A percentile compares a stretch with the other conserved stretches of the same genome.
phyloP scores from a whole-genome alignment of 2,888 invertebrate genomes.

The Plusia festucae region DNA sequence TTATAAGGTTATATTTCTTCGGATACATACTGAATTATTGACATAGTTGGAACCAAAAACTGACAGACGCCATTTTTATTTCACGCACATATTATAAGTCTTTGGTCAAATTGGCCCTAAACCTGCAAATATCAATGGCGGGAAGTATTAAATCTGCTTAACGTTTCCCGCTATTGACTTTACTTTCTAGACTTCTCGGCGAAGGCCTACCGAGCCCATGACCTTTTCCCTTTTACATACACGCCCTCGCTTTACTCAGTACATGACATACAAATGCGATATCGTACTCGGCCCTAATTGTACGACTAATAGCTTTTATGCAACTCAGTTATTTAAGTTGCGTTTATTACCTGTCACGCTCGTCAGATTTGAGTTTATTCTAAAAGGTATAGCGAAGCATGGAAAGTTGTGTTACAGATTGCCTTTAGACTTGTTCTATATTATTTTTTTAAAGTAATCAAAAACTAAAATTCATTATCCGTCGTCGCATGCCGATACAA shows the following conservation, averaged over 20 bases:
- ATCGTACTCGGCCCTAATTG: not conserved
- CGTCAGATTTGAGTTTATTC: not conserved
- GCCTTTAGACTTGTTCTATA: no score
- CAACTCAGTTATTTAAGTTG: not conserved
- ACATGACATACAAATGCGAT: conserved; percentile 5
- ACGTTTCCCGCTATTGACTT: conserved; percentile 8
- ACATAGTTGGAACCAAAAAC: no score
- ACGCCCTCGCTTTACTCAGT: not conserved
- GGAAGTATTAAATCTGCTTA: conserved; percentile 20
- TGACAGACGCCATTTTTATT: no score
- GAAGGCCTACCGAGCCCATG: not conserved
- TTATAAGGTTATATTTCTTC: no score
- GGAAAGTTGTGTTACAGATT: no score
- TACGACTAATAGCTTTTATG: not conserved
- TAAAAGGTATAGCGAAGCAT: not conserved
- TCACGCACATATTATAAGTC: no score
- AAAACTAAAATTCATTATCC: no score
- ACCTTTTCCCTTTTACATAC: not conserved
- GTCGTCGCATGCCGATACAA: no score
- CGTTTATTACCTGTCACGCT: not conserved
- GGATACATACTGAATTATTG: no score
- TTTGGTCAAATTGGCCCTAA: no score
- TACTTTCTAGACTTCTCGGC: not conserved
- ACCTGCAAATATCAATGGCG: conserved; percentile 38
- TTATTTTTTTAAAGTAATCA: no score